Evolutionary conservation across 2,888 invertebrate species (phyloP).

Genomic region (Tetropium fuscum): DNA sequence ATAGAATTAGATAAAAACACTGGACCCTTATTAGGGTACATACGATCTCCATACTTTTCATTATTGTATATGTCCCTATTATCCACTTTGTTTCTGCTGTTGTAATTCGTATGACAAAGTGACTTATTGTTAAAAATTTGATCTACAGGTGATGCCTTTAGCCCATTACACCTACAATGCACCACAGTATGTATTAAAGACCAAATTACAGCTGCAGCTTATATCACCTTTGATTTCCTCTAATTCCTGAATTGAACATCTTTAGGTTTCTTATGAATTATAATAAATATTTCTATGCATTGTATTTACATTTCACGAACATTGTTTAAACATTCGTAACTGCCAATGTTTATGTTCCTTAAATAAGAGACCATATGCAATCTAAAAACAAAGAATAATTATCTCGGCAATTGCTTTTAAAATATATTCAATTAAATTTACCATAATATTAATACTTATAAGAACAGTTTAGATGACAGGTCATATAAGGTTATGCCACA

Average conservation of each 20-base stretch:
- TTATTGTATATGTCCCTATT: constrained; percentile 47
- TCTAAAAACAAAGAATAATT: constrained; percentile 15
- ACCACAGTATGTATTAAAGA: neutral
- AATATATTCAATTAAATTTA: constrained; percentile 51
- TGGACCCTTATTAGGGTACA: constrained; percentile 37
- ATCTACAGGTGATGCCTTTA: constrained; percentile 49
- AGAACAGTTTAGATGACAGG: constrained; percentile 59
- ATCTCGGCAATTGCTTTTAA: neutral
- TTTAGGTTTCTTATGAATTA: constrained; percentile 51
- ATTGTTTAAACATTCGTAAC: constrained; percentile 21
- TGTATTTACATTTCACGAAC: constrained; percentile 37
- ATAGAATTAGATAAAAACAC: constrained; percentile 38
- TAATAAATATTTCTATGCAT: constrained; percentile 39
- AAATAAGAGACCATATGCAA: constrained; percentile 15
- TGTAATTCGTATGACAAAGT: constrained; percentile 46
- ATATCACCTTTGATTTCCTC: constrained; percentile 55
- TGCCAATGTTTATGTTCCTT: constrained; percentile 8
- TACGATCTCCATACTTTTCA: constrained; percentile 41
- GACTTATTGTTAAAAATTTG: constrained; percentile 47
- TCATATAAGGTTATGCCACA: constrained; percentile 62
- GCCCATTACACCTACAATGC: constrained; percentile 54
- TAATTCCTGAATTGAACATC: constrained; percentile 60
- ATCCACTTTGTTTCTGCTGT: constrained; percentile 42
- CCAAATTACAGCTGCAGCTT: neutral
- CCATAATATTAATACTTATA: constrained; percentile 53